These are phyloP conservation scores for Caenorhabditis wallacei DNA, from an alignment of 2,888 invertebrate genomes.

Conservation along the genomic window DNA sequence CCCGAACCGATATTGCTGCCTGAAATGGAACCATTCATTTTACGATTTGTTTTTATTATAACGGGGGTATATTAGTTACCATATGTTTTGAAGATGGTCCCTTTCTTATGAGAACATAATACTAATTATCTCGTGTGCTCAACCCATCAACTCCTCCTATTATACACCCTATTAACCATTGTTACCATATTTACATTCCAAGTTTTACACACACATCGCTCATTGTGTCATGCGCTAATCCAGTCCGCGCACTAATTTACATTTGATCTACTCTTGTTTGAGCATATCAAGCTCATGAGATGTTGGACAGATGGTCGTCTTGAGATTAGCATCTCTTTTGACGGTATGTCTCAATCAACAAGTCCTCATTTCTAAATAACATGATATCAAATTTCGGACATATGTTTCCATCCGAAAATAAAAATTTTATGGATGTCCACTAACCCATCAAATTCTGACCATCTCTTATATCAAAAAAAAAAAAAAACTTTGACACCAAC, in stretches of 20 bases:
- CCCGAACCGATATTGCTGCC: conserved; percentile 71
- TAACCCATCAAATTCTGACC: not conserved
- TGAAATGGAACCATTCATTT: no score
- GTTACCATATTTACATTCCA: conserved; percentile 41
- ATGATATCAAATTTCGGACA: conserved; percentile 58
- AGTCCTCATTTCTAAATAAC: conserved; percentile 41
- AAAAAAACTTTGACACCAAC: conserved; percentile 29
- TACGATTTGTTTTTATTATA: not conserved
- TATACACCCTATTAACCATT: conserved; percentile 19
- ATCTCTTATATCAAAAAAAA: conserved; percentile 4
- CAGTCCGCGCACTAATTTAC: conserved; percentile 43
- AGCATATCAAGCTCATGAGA: conserved; percentile 23
- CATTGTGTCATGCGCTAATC: conserved; percentile 55
- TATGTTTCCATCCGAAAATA: conserved; percentile 10
- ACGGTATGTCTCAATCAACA: conserved; percentile 53
- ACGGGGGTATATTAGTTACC: not conserved
- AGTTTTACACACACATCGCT: conserved; percentile 30
- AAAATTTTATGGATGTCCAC: not conserved
- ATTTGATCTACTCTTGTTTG: conserved; percentile 43
- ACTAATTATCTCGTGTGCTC: conserved; percentile 44
- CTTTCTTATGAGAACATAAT: not conserved
- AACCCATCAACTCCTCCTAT: conserved; percentile 20
- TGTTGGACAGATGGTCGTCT: conserved; percentile 45
- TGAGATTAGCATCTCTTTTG: conserved; percentile 56
- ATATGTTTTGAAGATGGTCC: conserved; percentile 20